phyloP scores from a whole-genome alignment of 2,888 invertebrate genomes.

The Drosophila robusta region DNA sequence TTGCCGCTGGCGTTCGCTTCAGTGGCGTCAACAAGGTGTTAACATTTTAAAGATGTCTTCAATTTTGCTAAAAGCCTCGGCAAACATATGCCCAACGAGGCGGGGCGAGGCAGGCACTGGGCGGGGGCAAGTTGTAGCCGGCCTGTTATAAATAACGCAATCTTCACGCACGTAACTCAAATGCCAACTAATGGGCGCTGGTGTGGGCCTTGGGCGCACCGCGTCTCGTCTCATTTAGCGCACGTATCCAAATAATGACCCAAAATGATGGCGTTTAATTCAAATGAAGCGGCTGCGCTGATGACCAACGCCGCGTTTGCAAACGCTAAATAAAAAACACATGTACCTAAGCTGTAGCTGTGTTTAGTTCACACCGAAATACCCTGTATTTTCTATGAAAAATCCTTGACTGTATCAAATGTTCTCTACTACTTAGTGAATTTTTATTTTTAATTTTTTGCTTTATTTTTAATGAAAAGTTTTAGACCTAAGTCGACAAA shows the following conservation, averaged over 20 bases:
- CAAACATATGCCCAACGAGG: slow-evolving; percentile 43
- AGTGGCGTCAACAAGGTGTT: slow-evolving; percentile 63
- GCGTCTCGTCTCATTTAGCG: slow-evolving; percentile 81
- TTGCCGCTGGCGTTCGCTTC: slow-evolving; percentile 16
- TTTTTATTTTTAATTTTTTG: neutral
- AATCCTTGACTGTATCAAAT: neutral
- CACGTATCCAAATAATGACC: slow-evolving; percentile 83
- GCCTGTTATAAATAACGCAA: slow-evolving; percentile 77
- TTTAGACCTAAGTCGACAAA: no score
- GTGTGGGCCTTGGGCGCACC: slow-evolving; percentile 7
- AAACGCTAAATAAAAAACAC: slow-evolving; percentile 47
- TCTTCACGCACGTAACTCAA: slow-evolving; percentile 81
- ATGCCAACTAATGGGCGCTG: slow-evolving; percentile 64
- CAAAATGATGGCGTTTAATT: slow-evolving; percentile 81
- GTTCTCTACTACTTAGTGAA: no score
- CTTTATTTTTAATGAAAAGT: no score
- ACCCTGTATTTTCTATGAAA: slow-evolving; percentile 14
- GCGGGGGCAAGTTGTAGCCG: neutral
- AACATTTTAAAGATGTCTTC: slow-evolving; percentile 72
- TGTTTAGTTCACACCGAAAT: neutral
- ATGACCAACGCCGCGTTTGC: slow-evolving; percentile 65
- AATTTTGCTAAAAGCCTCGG: slow-evolving; percentile 63
- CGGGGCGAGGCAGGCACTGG: neutral
- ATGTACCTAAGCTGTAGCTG: neutral
- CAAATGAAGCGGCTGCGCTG: slow-evolving; percentile 61